These are phyloP conservation scores for Campoplex nolae DNA, from an alignment of 2,888 invertebrate genomes.

Conservation along the genomic window DNA sequence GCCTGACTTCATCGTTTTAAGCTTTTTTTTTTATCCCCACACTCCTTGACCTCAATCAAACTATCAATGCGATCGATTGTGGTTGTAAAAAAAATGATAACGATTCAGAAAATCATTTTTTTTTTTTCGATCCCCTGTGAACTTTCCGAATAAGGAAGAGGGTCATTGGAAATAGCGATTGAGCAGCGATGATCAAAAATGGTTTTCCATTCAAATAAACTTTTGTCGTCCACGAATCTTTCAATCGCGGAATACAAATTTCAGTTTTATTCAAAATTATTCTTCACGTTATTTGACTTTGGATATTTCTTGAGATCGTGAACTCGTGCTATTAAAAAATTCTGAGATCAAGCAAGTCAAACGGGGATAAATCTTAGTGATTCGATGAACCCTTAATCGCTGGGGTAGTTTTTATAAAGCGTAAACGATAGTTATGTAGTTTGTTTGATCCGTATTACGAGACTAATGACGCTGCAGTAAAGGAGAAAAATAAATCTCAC, in stretches of 20 bases:
- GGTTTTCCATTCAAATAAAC: not conserved
- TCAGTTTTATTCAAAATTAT: not conserved
- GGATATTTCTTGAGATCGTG: no score
- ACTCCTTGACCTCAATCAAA: slow-evolving; percentile 45
- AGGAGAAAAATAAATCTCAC: slow-evolving; percentile 62
- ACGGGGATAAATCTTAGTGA: slow-evolving; percentile 38
- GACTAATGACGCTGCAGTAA: slow-evolving; percentile 64
- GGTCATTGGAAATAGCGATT: no score
- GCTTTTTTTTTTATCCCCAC: slow-evolving; percentile 46
- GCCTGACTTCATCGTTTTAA: slow-evolving; percentile 69
- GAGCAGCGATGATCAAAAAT: no score
- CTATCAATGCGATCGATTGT: slow-evolving; percentile 70
- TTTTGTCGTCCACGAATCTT: not conserved
- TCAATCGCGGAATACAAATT: not conserved
- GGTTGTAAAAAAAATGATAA: not conserved
- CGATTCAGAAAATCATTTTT: not conserved
- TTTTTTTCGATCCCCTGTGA: not conserved
- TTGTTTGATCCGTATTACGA: slow-evolving; percentile 52
- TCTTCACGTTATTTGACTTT: no score
- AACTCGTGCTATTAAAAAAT: no score
- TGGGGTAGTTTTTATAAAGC: slow-evolving; percentile 2
- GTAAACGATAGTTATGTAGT: slow-evolving; percentile 15
- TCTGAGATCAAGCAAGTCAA: not conserved
- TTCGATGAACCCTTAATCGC: slow-evolving; percentile 33
- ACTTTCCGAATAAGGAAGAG: not conserved